Evolutionary conservation across 2,797 vertebrate genomes (phyloP).

Genomic region (Phalloptychus januarius): DNA sequence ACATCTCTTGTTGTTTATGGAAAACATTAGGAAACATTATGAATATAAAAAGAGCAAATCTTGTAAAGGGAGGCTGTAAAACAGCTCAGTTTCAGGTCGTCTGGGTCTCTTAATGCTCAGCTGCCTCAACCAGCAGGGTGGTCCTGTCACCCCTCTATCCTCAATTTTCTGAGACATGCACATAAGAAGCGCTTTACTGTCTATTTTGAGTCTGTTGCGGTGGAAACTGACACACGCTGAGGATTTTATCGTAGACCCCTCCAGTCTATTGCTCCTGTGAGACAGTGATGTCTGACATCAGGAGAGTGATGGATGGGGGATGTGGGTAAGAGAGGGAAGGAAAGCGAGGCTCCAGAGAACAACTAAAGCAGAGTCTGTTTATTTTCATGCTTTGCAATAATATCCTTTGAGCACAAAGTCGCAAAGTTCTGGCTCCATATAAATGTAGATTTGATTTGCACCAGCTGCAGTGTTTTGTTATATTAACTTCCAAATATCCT

Average conservation of each 20-base stretch:
- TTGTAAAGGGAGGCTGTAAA: conserved; percentile 41
- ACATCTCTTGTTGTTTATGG: conserved; percentile 22
- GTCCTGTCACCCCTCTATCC: conserved; percentile 48
- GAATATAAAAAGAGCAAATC: conserved; percentile 14
- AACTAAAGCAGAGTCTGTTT: not conserved
- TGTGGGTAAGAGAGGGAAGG: not conserved
- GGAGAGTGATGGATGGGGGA: not conserved
- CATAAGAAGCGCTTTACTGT: conserved; percentile 45
- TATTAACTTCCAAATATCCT: not conserved
- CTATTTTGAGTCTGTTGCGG: conserved; percentile 70
- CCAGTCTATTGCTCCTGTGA: not conserved
- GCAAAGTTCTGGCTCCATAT: not conserved
- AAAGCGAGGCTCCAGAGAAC: not conserved
- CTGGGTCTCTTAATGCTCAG: conserved; percentile 42
- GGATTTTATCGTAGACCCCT: conserved; percentile 35
- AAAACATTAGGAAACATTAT: conserved; percentile 42
- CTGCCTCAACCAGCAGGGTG: conserved; percentile 51
- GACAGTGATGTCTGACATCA: not conserved
- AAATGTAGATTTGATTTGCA: not conserved
- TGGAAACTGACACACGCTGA: conserved; percentile 62
- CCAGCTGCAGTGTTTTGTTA: not conserved
- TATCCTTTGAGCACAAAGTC: not conserved
- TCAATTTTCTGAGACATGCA: conserved; percentile 46
- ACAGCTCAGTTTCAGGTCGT: conserved; percentile 38
- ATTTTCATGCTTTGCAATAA: not conserved